A percentile compares a stretch with the other conserved stretches of the same genome.
Evolutionary conservation across 2,797 vertebrate species (phyloP).

Genomic region (Salmo trutta): DNA sequence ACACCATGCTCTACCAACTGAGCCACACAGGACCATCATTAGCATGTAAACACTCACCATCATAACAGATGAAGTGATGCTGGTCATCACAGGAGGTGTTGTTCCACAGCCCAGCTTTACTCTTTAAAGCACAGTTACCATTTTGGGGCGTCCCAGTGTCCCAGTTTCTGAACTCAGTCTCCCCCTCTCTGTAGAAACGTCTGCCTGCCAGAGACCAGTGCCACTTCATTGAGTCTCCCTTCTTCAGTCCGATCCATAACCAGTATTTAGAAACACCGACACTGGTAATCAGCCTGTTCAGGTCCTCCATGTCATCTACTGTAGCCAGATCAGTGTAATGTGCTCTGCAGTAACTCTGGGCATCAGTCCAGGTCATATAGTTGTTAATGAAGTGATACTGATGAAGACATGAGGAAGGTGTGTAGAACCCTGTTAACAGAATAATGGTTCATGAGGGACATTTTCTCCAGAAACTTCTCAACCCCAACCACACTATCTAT

Average conservation of each 20-base stretch:
- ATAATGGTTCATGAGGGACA: neutral
- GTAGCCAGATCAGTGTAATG: neutral
- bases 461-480: too few species aligned
- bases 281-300: neutral
- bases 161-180: neutral
- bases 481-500: neutral
- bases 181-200: neutral
- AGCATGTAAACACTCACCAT: neutral
- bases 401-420: neutral
- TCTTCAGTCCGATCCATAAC: neutral
- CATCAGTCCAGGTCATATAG: neutral
- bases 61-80: neutral
- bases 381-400: neutral
- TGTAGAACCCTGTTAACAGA: neutral
- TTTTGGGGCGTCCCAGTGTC: neutral
- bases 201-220: neutral
- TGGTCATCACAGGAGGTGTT: neutral
- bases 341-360: neutral
- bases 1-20: too few species aligned
- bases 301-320: neutral
- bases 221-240: neutral
- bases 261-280: fast-evolving
- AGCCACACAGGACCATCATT: too few species aligned
- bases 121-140: neutral
- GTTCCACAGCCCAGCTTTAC: neutral